Evolutionary conservation across 1,140 invertebrate genomes (phyloP), one percentile per base, ranked within the genome.

Genomic region (Leptopilina clavipes): DNA sequence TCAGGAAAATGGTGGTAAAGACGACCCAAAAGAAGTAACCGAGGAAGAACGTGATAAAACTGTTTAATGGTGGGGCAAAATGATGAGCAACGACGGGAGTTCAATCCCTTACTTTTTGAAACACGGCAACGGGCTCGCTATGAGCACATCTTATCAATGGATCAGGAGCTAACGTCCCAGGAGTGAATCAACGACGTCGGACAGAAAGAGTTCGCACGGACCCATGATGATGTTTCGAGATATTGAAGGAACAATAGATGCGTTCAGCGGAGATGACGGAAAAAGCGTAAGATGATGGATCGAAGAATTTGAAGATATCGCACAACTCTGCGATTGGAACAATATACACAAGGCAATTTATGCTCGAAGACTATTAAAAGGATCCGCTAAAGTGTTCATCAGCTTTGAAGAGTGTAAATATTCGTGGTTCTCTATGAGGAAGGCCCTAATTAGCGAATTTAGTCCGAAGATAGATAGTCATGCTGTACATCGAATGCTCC

Each of bases 221-320:
- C 19, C 37, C 11, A 17, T 17, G 19, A 56, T 84, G 12, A 73
- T 76, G 17, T 82, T 79, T 44, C 76, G 45, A 72, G 83, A 85
- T 25, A 78, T 83, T 12, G 83, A 83, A 54, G 82, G 76, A 40
- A 25, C 76, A 7, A n/a, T 84, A 0, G 72, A 80, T 10, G 73
- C 44, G 70, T 85, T 85, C 31, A 78, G 75, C 40, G 82, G 82
- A 0, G 81, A 85, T 43, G 76, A 73, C 7, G 78, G 65, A 19
- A 37, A 70, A 11, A 79, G 75, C 71, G 71, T 85, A 0, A 56
- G 14, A 73, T 25, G n/a, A 1, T 85, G 84, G 83, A 44, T 85
- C 0, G 56, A 76, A 12, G 76, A 83, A 19, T 82, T 85, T 31
- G 82, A 84, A 48, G 81, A 79, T 11, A 78, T 71, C 5, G 80